A percentile compares a stretch with the other conserved stretches of the same genome.
These are phyloP conservation scores for Drosophila pullipes DNA, from an alignment of 2,888 invertebrate species.

Conservation along the genomic window DNA sequence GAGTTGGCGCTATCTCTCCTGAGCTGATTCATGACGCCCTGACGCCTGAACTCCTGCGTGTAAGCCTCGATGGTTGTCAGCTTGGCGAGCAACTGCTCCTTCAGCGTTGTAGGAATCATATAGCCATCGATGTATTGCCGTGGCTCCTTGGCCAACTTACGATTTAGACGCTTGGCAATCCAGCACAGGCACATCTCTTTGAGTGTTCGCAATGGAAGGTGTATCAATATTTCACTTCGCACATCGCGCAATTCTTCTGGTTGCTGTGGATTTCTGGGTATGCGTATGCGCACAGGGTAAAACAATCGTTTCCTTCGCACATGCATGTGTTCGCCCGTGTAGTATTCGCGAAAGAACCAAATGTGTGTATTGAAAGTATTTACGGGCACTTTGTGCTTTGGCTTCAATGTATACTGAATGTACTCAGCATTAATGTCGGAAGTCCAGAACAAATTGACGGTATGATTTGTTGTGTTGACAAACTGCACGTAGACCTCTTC, in stretches of 20 bases:
- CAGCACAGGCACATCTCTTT: constrained; percentile 80
- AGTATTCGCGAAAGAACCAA: constrained; percentile 92
- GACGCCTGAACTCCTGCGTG: constrained; percentile 40
- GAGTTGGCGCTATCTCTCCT: constrained; percentile 11
- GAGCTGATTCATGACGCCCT: constrained; percentile 7
- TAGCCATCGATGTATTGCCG: constrained; percentile 34
- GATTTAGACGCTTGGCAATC: constrained; percentile 51
- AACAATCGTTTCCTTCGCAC: constrained; percentile 87
- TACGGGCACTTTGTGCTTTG: constrained; percentile 86
- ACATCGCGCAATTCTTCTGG: constrained; percentile 64
- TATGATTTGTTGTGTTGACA: constrained; percentile 87
- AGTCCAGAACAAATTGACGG: constrained; percentile 88
- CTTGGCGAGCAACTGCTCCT: constrained; percentile 65
- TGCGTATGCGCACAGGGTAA: constrained; percentile 84
- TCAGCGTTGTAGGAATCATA: constrained; percentile 71
- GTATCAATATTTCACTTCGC: constrained; percentile 67
- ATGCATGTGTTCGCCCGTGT: constrained; percentile 88
- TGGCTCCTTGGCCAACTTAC: constrained; percentile 41
- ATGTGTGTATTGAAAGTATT: constrained; percentile 93
- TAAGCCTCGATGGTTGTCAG: constrained; percentile 62
- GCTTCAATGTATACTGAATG: constrained; percentile 88
- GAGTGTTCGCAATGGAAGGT: constrained; percentile 81
- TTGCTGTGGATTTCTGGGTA: constrained; percentile 70
- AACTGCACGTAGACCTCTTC: constrained; percentile 87
- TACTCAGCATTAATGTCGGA: constrained; percentile 89